Evolutionary conservation across 2,797 vertebrate genomes (phyloP).

Genomic region (Sylvia borin): DNA sequence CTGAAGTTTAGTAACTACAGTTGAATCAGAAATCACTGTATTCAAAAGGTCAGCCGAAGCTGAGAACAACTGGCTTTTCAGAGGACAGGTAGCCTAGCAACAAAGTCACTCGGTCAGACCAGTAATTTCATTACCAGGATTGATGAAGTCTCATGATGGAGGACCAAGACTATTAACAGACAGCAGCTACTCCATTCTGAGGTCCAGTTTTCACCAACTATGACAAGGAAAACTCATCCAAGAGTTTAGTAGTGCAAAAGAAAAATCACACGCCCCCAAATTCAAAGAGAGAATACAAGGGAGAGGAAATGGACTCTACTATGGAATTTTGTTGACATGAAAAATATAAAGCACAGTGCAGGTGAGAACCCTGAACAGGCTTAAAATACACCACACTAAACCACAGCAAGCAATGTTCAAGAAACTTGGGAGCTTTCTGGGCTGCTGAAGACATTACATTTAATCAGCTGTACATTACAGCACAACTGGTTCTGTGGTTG

Average conservation of each 20-base stretch:
- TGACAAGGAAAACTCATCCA: background rate
- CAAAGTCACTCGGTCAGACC: background rate
- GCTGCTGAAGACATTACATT: background rate
- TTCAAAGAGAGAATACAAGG: background rate
- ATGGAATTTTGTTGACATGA: background rate
- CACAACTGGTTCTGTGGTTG: background rate
- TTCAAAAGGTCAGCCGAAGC: conserved; percentile 13
- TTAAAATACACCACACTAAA: background rate
- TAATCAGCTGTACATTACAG: background rate
- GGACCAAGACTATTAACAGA: background rate
- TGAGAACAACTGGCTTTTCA: background rate
- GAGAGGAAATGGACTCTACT: background rate
- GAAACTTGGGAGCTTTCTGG: background rate
- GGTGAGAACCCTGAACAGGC: background rate
- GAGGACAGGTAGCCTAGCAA: conserved; percentile 43
- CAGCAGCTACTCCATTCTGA: background rate
- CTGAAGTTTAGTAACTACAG: background rate
- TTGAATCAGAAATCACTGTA: background rate
- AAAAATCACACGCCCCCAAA: background rate
- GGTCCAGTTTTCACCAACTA: background rate
- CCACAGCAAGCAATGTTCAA: background rate
- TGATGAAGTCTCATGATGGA: background rate
- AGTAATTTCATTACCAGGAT: conserved; percentile 44
- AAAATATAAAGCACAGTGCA: background rate
- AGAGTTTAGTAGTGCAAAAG: background rate